phyloP scores from a whole-genome alignment of 92 coral and sea anemone genomes.

The Pocillopora grandis region DNA sequence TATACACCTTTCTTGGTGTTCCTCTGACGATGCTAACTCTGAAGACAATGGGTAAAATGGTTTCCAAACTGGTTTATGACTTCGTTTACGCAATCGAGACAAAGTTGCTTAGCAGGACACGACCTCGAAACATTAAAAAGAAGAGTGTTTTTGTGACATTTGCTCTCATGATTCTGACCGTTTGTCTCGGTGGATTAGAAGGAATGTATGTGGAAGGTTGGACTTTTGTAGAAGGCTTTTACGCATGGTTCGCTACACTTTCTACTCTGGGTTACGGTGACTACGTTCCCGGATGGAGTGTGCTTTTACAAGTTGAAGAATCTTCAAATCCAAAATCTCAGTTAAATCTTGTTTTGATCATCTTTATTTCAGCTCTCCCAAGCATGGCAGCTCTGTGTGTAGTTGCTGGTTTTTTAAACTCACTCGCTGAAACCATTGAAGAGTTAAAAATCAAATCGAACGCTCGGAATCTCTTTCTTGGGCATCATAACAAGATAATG shows the following conservation, averaged over 20 bases:
- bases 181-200: not conserved
- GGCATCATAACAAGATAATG: too few relatives aligned
- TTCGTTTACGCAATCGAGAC: not conserved
- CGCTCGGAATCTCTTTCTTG: not conserved
- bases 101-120: not conserved
- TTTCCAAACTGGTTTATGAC: not conserved
- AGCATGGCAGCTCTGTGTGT: slow-evolving; percentile 14
- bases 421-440: slow-evolving; percentile 20
- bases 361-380: not conserved
- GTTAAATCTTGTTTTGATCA: not conserved
- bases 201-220: not conserved
- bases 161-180: not conserved
- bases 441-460: not conserved
- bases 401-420: slow-evolving; percentile 4
- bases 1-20: slow-evolving; percentile 34
- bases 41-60: slow-evolving; percentile 39
- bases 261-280: slow-evolving; percentile 24
- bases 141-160: not conserved
- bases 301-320: not conserved
- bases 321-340: not conserved
- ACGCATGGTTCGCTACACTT: slow-evolving; percentile 9
- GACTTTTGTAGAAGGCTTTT: slow-evolving; percentile 13
- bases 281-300: slow-evolving; percentile 4
- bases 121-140: not conserved
- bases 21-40: slow-evolving; percentile 45